Evolutionary conservation across 2,113 vertebrate genomes (phyloP).

Genomic region (Caranx ignobilis): DNA sequence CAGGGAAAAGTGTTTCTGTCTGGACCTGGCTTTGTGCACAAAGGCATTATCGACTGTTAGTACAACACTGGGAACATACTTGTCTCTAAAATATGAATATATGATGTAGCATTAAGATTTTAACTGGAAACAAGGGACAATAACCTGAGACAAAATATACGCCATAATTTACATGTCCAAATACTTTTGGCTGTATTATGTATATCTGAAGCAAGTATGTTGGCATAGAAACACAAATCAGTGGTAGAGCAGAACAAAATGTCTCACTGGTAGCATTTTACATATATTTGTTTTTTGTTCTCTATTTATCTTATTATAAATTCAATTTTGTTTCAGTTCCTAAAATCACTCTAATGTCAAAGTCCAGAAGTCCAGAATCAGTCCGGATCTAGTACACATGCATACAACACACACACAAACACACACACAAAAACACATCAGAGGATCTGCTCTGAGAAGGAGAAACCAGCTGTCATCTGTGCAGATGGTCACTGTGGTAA

Average conservation of each 20-base stretch:
- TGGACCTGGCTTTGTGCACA: not conserved
- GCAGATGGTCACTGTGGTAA: slow-evolving; percentile 28
- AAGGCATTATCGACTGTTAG: not conserved
- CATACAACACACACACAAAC: not conserved
- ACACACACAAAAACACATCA: not conserved
- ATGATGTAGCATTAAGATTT: not conserved
- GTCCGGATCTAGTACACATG: not conserved
- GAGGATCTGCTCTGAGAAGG: slow-evolving; percentile 18
- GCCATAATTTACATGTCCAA: not conserved
- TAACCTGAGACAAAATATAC: not conserved
- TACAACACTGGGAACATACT: too few relatives aligned
- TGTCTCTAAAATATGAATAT: too few relatives aligned
- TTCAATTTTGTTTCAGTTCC: not conserved
- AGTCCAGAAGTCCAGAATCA: not conserved
- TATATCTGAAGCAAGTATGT: not conserved
- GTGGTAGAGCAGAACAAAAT: not conserved
- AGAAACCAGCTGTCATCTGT: slow-evolving; percentile 41
- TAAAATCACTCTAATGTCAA: too few relatives aligned
- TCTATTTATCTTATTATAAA: too few relatives aligned
- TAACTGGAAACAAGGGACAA: not conserved
- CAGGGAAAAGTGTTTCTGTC: too few relatives aligned
- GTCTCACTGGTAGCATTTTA: not conserved
- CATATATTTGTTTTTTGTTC: not conserved
- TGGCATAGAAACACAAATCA: not conserved
- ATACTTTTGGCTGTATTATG: not conserved